Evolutionary conservation across 2,113 vertebrate species (phyloP).

Genomic region (Panthera tigris): DNA sequence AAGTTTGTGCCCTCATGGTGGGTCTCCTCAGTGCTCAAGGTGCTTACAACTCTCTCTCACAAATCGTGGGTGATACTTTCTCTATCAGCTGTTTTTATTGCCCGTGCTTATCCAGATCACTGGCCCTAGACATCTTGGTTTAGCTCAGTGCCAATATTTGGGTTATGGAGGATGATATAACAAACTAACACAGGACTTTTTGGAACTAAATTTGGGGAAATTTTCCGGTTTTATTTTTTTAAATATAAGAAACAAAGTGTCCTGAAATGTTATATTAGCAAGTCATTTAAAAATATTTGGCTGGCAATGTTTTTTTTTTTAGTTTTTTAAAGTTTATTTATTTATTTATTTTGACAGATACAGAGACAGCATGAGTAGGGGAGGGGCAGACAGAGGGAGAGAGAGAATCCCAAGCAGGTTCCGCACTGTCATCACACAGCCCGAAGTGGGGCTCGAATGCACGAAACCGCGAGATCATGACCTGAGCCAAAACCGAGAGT

Average conservation of each 20-base stretch:
- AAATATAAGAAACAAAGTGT: not conserved
- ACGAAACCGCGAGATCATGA: too few relatives aligned
- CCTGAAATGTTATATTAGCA: not conserved
- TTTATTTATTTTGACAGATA: too few relatives aligned
- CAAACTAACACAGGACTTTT: not conserved
- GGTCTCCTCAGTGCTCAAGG: not conserved
- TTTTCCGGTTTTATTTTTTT: not conserved
- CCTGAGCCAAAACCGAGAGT: too few relatives aligned
- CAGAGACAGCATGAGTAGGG: too few relatives aligned
- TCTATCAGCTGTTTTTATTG: not conserved
- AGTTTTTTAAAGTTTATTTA: too few relatives aligned
- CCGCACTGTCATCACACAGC: too few relatives aligned
- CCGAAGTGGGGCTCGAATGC: too few relatives aligned
- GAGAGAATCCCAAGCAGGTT: too few relatives aligned
- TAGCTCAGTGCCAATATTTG: not conserved
- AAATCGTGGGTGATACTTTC: not conserved
- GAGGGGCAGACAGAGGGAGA: too few relatives aligned
- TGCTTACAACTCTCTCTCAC: not conserved
- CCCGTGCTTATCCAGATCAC: not conserved
- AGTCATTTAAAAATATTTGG: constrained; percentile 10
- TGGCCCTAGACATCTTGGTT: not conserved
- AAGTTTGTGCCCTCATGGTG: not conserved
- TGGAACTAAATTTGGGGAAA: constrained; percentile 8
- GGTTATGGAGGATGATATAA: not conserved
- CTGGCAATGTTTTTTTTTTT: not conserved